Base-by-base conservation (phyloP, 64 coral and sea anemone genomes). In the Porites lutea region DNA sequence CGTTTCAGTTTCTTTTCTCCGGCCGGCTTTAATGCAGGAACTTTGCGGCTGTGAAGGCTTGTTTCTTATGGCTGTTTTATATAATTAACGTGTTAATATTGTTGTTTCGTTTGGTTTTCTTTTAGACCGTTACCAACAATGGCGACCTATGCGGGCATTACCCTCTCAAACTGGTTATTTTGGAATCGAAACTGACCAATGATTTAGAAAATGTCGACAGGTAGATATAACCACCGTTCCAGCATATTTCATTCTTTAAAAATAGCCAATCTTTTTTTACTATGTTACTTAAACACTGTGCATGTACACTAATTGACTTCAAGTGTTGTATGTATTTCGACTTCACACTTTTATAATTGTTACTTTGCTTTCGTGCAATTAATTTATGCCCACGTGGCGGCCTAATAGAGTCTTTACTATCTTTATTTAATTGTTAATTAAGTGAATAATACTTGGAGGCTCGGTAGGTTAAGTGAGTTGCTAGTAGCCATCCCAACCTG, bases 101-200 rank as follows among this genome's bases (percentile, higher is more conserved):
- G 53, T 19, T 51, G 14, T 65, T 16, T 44, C 49, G 55, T 82
- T 82, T 82, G 48, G 48, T 13, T 86, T 87, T 83, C 37, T 59
- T 23, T 2, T 55, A 97, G 95, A 91, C 89, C 8, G 80, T 97
- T 88, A 91, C 94, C 18, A 99, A 99, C 44, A 96, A 96, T 79
- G 97, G 97, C 1, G 97, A 99, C 46, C 43, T 99, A 4, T 99
- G 97, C 49, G 94, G 91, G 2, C 97, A 99, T 79, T 99, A 99
- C 88, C 97, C 97, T 5, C 77, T 88, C 6, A 99, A 95, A 92
- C 87, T 99, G 71, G 94, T 99, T 45, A 89, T 99, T 76, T 76
- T 99, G 13, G 94, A 99, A 52, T 93, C 94, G 13, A 79, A 79
- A 74, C 53, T 93, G 16, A 12, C 67, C 14, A 19, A 59, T 67